Base-by-base conservation (phyloP, 1,140 invertebrate species). In the Tachypleus tridentatus region DNA sequence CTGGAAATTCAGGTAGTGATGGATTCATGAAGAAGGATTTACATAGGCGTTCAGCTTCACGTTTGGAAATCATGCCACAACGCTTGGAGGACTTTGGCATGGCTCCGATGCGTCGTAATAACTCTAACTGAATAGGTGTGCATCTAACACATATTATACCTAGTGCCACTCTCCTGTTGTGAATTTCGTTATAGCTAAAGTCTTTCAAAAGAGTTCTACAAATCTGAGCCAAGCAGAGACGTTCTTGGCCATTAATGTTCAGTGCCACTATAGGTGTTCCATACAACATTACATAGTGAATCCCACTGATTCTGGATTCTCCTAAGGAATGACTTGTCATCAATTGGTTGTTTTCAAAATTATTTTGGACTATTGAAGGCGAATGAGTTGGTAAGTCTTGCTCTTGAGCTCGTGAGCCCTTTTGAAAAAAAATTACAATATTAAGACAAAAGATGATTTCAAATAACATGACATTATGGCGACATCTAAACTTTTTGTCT, bases 161-260 rank as follows among this genome's bases (percentile, higher is more conserved):
- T 61, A 98, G 81, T 0, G 94, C 94, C 0, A 97, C 91, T 4
- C 91, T 77, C 57, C 91, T 80, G 61, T 95, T 94, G 77, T 98
- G 94, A 47, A 98, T 98, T 80, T 98, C 94, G 79, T 97, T 97
- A 80, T 97, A 97, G 70, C 90, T 95, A 78, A 93, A 97, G 73
- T 91, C 86, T 73, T 95, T 94, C 6, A 97, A 80, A 3, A 97
- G 80, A 0, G 93, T 97, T 77, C 95, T 96, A 61, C 92, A 96
- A 69, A 98, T 97, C 80, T 97, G 93, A 0, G 94, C 94, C 65
- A 98, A 78, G 73, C 94, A 98, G 0, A 97, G 81, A 4, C 94
- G 81, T 75, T 97, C 93, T 67, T 87, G 86, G 7, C 85, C 85
- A 74, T 97, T 94, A 67, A 97, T 97, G 56, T 89, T 84, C 57